Evolutionary conservation across 2,888 invertebrate species (phyloP), one percentile per base, ranked within the genome.

Genomic region (Lasioglossum marginatum): DNA sequence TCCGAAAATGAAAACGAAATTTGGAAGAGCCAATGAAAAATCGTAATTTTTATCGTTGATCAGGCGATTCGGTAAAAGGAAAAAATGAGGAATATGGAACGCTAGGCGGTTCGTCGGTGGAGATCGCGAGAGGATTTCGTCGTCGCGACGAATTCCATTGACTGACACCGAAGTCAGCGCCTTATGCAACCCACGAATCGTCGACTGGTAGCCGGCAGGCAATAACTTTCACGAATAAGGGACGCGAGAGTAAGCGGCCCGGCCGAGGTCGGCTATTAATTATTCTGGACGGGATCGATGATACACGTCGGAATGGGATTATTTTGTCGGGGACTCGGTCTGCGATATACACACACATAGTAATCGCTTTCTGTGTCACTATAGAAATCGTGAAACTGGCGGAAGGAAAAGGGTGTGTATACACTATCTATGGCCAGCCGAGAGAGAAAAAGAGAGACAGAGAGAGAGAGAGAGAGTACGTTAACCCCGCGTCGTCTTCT

Each of bases 171-270:
- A 60, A 27, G 34, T 14, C 60, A 57, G 57, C 31, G 80, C n/a
- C 81, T 81, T 81, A 75, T 60, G 82, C 83, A 43, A 81, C 43
- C 80, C 60, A 79, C 80, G 82, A n/a, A 75, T 16, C 73, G n/a
- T n/a, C 45, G 31, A 27, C 70, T 60, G 37, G 80, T 63, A 19
- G 70, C 48, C 80, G 34, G 34, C 68, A 52, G 81, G 81, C 81
- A 63, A 81, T 83, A 83, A 83, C 82, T 83, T 82, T 81, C 77
- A 77, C 73, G 77, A 83, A 73, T 71, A 71, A 83, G 77, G 73
- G 68, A 34, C 71, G 66, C 16, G 27, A 37, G 31, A 48, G 37
- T 43, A 43, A 43, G 34, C 37, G 37, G 68, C 31, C 77, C 70
- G 70, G 74, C 60, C 68, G 77, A 66, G 76, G 63, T 60, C n/a